Percentiles rank a stretch among this genome's conserved stretches.
These are phyloP conservation scores for Coluber constrictor DNA, from an alignment of 2,797 vertebrate genomes.

Conservation along the genomic window DNA sequence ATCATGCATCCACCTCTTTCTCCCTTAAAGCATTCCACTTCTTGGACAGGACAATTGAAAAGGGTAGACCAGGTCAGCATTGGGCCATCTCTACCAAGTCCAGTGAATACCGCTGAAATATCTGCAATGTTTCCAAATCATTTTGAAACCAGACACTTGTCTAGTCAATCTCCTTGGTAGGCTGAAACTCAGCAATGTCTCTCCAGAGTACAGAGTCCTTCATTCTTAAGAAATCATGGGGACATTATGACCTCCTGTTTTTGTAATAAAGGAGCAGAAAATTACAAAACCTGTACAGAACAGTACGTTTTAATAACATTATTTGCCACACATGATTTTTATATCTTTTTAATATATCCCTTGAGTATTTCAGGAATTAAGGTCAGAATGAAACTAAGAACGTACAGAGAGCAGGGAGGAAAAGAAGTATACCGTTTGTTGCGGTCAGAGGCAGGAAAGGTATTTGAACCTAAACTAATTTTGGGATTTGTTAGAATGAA, in stretches of 20 bases:
- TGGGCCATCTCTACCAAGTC: slow-evolving; percentile 3
- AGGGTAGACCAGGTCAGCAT: neutral
- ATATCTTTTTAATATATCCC: neutral
- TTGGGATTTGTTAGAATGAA: neutral
- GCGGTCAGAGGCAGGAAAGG: neutral
- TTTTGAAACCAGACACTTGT: slow-evolving; percentile 25
- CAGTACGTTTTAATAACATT: slow-evolving; percentile 64
- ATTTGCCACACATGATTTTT: slow-evolving; percentile 51
- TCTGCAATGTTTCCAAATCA: slow-evolving; percentile 32
- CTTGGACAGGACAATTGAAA: neutral
- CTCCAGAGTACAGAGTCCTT: slow-evolving; percentile 25
- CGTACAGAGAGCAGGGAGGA: neutral
- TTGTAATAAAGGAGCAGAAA: slow-evolving; percentile 60
- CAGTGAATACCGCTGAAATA: slow-evolving; percentile 3
- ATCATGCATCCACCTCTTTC: neutral
- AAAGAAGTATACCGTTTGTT: neutral
- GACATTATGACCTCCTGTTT: slow-evolving; percentile 58
- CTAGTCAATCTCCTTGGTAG: slow-evolving; percentile 12
- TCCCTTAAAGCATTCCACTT: neutral
- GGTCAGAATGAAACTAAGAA: slow-evolving; percentile 13
- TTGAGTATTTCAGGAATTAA: slow-evolving; percentile 51
- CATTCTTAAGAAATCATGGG: slow-evolving; percentile 60
- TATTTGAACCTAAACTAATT: neutral
- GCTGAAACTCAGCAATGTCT: slow-evolving; percentile 20
- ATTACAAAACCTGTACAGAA: slow-evolving; percentile 62